phyloP scores from a whole-genome alignment of 2,888 invertebrate species.

The Drosophila glabriapex region DNA sequence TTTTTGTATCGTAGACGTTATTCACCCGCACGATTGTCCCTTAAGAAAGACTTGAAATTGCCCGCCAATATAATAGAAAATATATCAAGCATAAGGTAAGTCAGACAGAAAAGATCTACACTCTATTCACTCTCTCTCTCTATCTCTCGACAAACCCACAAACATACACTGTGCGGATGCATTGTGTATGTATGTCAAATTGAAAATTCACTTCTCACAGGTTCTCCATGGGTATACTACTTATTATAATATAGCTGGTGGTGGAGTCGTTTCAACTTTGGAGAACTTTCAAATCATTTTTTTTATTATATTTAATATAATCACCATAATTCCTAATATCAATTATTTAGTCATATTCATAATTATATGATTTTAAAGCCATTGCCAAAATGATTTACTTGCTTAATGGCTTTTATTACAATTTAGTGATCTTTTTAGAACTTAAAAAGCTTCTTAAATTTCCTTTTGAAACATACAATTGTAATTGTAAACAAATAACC shows the following conservation, averaged over 20 bases:
- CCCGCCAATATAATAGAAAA: conserved; percentile 92
- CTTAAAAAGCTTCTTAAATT: not conserved
- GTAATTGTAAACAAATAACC: not conserved
- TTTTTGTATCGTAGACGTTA: conserved; percentile 89
- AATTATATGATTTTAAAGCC: not conserved
- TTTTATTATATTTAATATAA: not conserved
- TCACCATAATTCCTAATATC: not conserved
- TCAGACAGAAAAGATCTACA: conserved; percentile 45
- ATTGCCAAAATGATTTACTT: not conserved
- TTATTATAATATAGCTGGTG: not conserved
- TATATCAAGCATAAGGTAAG: conserved; percentile 91
- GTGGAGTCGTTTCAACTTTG: not conserved
- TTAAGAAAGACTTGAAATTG: conserved; percentile 93
- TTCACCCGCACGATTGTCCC: conserved; percentile 93
- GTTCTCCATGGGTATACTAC: not conserved
- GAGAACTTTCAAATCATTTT: not conserved
- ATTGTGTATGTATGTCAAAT: not conserved
- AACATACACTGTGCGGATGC: conserved; percentile 21
- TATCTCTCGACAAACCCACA: conserved; percentile 18
- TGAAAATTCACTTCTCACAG: not conserved
- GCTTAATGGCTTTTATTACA: not conserved
- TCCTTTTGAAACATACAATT: not conserved
- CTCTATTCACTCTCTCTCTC: conserved; percentile 17
- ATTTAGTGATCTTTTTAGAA: not conserved
- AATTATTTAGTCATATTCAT: not conserved